Evolutionary conservation across 2,888 invertebrate genomes (phyloP).

Genomic region (Drosophila robusta): DNA sequence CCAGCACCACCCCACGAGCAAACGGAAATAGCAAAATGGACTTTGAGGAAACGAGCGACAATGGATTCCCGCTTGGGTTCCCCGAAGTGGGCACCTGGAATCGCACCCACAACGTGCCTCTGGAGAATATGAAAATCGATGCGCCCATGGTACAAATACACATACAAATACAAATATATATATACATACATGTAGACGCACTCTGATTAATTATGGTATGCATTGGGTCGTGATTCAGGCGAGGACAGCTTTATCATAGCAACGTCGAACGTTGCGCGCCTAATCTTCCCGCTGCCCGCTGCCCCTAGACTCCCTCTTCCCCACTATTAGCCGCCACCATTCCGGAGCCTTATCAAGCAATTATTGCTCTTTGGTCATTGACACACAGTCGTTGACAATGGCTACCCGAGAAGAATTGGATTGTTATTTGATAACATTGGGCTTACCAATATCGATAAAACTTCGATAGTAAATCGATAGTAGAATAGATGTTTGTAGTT

Average conservation of each 20-base stretch:
- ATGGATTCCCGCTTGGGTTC: conserved; percentile 77
- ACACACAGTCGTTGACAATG: conserved; percentile 45
- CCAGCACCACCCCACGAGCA: background rate
- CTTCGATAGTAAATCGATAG: background rate
- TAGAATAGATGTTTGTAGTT: background rate
- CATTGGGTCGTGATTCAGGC: conserved; percentile 23
- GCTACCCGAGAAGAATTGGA: background rate
- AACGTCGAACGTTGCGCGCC: background rate
- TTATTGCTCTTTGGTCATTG: conserved; percentile 66
- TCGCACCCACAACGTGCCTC: conserved; percentile 87
- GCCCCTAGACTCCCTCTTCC: background rate
- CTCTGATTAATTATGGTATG: conserved; percentile 5
- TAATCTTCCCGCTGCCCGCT: conserved; percentile 4
- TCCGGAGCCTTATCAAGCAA: conserved; percentile 56
- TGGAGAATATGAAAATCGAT: conserved; percentile 91
- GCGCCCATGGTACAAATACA: conserved; percentile 87
- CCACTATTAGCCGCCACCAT: conserved; percentile 5
- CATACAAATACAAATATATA: background rate
- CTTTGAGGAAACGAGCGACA: conserved; percentile 75
- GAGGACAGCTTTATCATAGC: conserved; percentile 31
- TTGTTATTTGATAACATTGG: background rate
- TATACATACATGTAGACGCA: background rate
- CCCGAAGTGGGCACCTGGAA: conserved; percentile 87
- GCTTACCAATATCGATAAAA: background rate
- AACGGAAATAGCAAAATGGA: conserved; percentile 52